Conservation (phyloP, 2,113 vertebrate species). For the Spizaetus ornatus region DNA sequence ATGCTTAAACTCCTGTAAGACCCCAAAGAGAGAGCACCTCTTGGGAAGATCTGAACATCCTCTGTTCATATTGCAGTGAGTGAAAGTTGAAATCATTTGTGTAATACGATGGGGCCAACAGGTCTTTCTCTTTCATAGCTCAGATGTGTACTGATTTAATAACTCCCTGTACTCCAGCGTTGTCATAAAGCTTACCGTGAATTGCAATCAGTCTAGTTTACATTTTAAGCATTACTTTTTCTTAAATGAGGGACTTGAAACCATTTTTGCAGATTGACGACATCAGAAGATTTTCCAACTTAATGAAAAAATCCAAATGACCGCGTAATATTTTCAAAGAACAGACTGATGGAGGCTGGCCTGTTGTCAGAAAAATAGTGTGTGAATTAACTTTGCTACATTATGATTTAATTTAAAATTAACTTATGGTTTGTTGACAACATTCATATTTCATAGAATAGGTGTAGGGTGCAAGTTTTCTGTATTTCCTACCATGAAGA, state of each 20-base stretch:
- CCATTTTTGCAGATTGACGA: constrained; percentile 19
- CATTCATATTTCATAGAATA: constrained; percentile 63
- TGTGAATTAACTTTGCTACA: constrained; percentile 40
- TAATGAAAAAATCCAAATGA: constrained; percentile 42
- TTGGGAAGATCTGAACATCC: constrained; percentile 1
- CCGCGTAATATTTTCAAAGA: background rate
- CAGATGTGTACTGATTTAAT: background rate
- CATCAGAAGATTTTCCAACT: constrained; percentile 41
- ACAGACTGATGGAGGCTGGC: constrained; percentile 5
- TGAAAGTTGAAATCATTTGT: constrained; percentile 21
- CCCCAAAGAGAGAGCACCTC: background rate
- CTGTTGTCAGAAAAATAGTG: constrained; percentile 47
- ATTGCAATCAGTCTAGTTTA: constrained; percentile 24
- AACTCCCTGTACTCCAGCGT: background rate
- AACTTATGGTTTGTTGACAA: constrained; percentile 60
- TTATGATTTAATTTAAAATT: constrained; percentile 68
- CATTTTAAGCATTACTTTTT: constrained; percentile 25
- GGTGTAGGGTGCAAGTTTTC: constrained; percentile 61
- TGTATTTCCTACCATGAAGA: constrained; percentile 63
- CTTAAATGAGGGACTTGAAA: constrained; percentile 8
- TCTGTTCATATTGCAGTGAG: background rate
- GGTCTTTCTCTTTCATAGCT: background rate
- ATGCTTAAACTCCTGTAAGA: background rate
- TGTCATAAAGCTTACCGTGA: background rate
- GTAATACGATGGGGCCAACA: background rate